Conservation (phyloP, 2,888 invertebrate genomes). For the Bibio marci region DNA sequence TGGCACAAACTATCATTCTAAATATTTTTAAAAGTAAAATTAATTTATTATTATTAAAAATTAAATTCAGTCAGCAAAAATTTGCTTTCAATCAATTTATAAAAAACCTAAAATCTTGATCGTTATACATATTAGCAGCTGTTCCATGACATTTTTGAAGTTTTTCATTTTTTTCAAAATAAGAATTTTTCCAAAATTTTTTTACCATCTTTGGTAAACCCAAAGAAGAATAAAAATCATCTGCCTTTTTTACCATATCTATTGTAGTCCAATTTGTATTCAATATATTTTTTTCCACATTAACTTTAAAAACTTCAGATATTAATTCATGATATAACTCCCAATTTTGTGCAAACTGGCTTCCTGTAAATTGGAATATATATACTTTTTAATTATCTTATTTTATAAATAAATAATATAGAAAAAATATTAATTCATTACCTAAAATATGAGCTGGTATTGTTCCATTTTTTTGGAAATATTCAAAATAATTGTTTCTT, state of each 20-base stretch:
- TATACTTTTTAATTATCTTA: neutral
- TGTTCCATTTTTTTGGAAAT: slow-evolving; percentile 30
- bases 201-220: slow-evolving; percentile 42
- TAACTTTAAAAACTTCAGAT: slow-evolving; percentile 27
- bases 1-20: slow-evolving; percentile 48
- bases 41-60: neutral
- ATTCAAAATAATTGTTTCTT: slow-evolving; percentile 36
- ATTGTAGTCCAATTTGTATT: slow-evolving; percentile 36
- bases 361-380: too few relatives aligned
- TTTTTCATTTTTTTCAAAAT: slow-evolving; percentile 27
- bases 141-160: slow-evolving; percentile 47
- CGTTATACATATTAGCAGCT: slow-evolving; percentile 51
- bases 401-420: neutral
- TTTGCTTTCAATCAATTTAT: neutral
- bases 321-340: slow-evolving; percentile 36
- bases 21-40: slow-evolving; percentile 14
- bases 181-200: slow-evolving; percentile 43
- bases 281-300: slow-evolving; percentile 34
- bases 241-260: slow-evolving; percentile 44
- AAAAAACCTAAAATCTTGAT: slow-evolving; percentile 44
- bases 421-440: slow-evolving; percentile 15
- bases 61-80: slow-evolving; percentile 1
- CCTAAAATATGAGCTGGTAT: slow-evolving; percentile 56
- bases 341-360: slow-evolving; percentile 60
- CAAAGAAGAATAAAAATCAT: slow-evolving; percentile 49